Conservation (phyloP, 2,113 vertebrate species). For the Gymnocephalus cernua region DNA sequence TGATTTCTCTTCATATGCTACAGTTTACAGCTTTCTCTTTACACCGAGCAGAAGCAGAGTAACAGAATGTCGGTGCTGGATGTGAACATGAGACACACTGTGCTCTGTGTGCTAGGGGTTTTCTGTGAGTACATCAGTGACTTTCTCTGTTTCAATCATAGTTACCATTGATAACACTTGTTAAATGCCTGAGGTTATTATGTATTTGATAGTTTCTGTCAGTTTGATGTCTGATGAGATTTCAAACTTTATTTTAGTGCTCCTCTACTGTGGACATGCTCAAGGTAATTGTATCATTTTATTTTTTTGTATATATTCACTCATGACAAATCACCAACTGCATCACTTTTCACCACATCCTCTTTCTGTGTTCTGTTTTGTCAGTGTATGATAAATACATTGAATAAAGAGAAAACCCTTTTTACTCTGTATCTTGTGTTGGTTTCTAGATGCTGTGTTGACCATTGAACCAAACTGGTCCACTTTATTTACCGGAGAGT, state of each 20-base stretch:
- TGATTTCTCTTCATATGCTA: neutral
- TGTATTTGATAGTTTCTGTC: neutral
- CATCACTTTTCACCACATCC: neutral
- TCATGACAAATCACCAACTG: neutral
- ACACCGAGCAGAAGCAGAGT: neutral
- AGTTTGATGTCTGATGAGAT: neutral
- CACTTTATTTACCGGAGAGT: neutral
- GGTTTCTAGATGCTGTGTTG: neutral
- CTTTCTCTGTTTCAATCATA: neutral
- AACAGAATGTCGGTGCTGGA: neutral
- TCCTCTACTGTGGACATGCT: neutral
- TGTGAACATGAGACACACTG: slow-evolving; percentile 8
- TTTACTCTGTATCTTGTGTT: neutral
- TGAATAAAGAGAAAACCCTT: neutral
- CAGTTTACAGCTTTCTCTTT: neutral
- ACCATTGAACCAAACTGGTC: slow-evolving; percentile 16
- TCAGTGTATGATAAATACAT: neutral
- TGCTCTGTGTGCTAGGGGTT: neutral
- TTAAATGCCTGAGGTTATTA: neutral
- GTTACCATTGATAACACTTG: neutral
- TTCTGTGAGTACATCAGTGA: slow-evolving; percentile 11
- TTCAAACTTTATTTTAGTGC: slow-evolving; percentile 1
- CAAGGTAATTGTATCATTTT: slow-evolving; percentile 5
- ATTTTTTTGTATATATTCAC: neutral
- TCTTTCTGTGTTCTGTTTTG: neutral